A percentile compares a stretch with the other conserved stretches of the same genome.
Conservation (phyloP, 1,140 invertebrate species). For the Meloidogyne chitwoodi region DNA sequence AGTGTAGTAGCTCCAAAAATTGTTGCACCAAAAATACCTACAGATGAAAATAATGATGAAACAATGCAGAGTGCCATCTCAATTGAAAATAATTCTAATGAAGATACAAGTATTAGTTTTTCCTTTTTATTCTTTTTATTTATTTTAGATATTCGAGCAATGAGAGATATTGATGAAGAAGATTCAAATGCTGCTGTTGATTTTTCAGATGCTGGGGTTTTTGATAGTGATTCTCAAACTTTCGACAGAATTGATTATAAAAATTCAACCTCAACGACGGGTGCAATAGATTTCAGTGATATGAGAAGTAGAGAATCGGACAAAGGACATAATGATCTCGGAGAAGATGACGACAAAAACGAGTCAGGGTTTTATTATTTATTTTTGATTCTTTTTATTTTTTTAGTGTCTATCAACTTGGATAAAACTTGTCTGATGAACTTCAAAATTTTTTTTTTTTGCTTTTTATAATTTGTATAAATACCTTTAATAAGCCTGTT, state of each 20-base stretch:
- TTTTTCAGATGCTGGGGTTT: conserved; percentile 37
- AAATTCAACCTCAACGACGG: not conserved
- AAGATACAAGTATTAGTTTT: conserved; percentile 31
- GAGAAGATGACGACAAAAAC: conserved; percentile 13
- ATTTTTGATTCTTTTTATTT: not conserved
- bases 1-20: conserved; percentile 8
- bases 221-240: conserved; percentile 35
- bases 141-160: not conserved
- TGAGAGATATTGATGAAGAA: conserved; percentile 27
- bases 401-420: conserved; percentile 5
- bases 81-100: conserved; percentile 39
- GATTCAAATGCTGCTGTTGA: conserved; percentile 36
- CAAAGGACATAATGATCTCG: not conserved
- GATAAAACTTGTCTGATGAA: not conserved
- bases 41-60: conserved; percentile 5
- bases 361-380: not conserved
- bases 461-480: not conserved
- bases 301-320: conserved; percentile 32
- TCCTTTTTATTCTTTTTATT: not conserved
- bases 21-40: not conserved
- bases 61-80: conserved; percentile 11
- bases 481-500: not conserved
- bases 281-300: conserved; percentile 39
- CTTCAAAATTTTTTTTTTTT: not conserved
- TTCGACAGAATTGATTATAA: conserved; percentile 31